Percentiles rank a stretch among this genome's conserved stretches.
Conservation (phyloP, 2,797 vertebrate species). For the Petrocephalus schoutedeni region DNA sequence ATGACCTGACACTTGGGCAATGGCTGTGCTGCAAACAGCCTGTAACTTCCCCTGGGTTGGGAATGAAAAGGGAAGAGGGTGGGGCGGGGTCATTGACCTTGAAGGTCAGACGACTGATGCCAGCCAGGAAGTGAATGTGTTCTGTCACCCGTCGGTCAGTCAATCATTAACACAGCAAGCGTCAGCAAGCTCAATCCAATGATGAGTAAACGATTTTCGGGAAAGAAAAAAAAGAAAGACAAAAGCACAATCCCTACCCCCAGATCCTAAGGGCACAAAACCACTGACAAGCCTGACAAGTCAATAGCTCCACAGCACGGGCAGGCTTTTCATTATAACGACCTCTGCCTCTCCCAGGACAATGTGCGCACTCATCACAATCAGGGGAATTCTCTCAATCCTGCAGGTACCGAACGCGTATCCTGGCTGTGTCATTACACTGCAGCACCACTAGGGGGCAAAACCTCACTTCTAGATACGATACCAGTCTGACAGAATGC, state of each 20-base stretch:
- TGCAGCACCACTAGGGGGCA: not conserved
- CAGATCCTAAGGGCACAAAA: not conserved
- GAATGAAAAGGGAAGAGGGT: not conserved
- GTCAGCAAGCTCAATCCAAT: not conserved
- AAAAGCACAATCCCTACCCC: not conserved
- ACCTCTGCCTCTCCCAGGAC: not conserved
- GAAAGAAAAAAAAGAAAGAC: not conserved
- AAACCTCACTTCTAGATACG: too few relatives aligned
- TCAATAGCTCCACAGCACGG: not conserved
- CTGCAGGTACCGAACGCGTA: not conserved
- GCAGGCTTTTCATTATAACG: not conserved
- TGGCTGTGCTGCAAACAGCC: not conserved
- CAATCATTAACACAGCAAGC: constrained; percentile 38
- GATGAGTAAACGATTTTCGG: not conserved
- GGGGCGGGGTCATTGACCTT: not conserved
- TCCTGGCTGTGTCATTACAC: not conserved
- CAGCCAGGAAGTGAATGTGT: not conserved
- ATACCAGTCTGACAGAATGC: not conserved
- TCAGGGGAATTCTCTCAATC: not conserved
- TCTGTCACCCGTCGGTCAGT: constrained; percentile 42
- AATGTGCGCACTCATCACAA: not conserved
- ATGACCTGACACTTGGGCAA: not conserved
- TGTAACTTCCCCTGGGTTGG: not conserved
- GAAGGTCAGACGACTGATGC: not conserved
- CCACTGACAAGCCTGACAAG: not conserved